Percentiles rank a stretch among this genome's conserved stretches.
Conservation (phyloP, 2,797 vertebrate species). For the Sphenopsis melanotis region DNA sequence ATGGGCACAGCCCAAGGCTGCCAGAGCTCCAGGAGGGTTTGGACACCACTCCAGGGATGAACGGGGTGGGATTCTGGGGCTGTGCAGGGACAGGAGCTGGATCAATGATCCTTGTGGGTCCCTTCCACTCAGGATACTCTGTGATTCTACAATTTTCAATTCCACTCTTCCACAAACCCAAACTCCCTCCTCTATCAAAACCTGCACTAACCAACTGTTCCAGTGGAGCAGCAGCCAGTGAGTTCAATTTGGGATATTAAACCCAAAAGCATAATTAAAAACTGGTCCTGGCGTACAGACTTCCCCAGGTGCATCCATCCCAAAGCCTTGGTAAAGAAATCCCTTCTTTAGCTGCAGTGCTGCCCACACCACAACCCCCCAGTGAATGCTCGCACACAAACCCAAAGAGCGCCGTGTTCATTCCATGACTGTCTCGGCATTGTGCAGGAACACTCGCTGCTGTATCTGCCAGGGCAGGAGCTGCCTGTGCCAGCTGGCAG, state of each 20-base stretch:
- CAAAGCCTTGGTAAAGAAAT: neutral
- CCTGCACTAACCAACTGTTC: neutral
- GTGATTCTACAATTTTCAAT: neutral
- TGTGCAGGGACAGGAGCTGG: neutral
- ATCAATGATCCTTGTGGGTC: neutral
- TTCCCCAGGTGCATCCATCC: neutral
- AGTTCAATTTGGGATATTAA: neutral
- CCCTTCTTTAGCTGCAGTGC: neutral
- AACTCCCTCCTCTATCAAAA: neutral
- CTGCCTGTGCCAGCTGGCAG: neutral
- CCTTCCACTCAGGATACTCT: neutral
- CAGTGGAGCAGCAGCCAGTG: neutral
- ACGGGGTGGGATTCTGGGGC: neutral
- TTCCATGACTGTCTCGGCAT: neutral
- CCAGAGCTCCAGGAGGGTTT: neutral
- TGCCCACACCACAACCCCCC: neutral
- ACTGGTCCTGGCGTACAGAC: neutral
- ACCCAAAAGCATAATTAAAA: neutral
- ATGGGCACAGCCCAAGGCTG: fast-evolving
- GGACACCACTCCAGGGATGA: fast-evolving
- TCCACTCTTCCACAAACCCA: neutral
- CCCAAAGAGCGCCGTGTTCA: neutral
- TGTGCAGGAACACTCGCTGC: neutral
- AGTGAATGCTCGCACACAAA: neutral
- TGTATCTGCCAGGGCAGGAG: neutral